phyloP scores from a whole-genome alignment of 2,888 invertebrate species.

The Nemotelus pantherinus region DNA sequence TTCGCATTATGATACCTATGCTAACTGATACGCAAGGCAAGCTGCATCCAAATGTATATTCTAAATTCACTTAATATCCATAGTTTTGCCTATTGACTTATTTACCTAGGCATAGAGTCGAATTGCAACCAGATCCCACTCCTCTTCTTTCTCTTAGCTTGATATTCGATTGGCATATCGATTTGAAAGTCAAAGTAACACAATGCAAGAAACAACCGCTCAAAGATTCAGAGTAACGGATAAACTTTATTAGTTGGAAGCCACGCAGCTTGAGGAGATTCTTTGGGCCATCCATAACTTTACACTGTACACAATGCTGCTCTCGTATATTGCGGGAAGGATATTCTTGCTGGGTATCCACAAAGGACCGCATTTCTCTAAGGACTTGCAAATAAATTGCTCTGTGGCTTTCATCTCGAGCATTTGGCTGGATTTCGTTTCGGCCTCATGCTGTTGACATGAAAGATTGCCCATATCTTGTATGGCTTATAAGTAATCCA shows the following conservation, averaged over 20 bases:
- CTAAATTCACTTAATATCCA: too few relatives aligned
- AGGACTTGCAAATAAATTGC: constrained; percentile 3
- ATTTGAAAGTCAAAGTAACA: neutral
- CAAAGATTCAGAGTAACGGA: neutral
- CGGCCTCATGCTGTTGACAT: neutral
- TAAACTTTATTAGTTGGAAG: neutral
- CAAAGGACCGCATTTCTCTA: neutral
- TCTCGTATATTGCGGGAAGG: neutral
- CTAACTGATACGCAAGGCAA: too few relatives aligned
- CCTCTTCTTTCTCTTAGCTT: too few relatives aligned
- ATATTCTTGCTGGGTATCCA: neutral
- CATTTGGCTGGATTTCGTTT: neutral
- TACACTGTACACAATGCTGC: neutral
- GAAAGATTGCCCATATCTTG: neutral
- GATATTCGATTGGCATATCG: neutral
- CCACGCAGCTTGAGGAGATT: neutral
- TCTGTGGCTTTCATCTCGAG: neutral
- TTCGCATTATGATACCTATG: too few relatives aligned
- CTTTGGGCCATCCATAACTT: neutral
- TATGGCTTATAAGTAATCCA: too few relatives aligned
- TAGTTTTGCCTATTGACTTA: too few relatives aligned
- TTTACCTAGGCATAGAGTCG: too few relatives aligned
- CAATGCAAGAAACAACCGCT: neutral
- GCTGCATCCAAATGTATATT: too few relatives aligned
- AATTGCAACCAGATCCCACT: too few relatives aligned